phyloP scores from a whole-genome alignment of 1,140 invertebrate species.

The Aradophagus sp. region DNA sequence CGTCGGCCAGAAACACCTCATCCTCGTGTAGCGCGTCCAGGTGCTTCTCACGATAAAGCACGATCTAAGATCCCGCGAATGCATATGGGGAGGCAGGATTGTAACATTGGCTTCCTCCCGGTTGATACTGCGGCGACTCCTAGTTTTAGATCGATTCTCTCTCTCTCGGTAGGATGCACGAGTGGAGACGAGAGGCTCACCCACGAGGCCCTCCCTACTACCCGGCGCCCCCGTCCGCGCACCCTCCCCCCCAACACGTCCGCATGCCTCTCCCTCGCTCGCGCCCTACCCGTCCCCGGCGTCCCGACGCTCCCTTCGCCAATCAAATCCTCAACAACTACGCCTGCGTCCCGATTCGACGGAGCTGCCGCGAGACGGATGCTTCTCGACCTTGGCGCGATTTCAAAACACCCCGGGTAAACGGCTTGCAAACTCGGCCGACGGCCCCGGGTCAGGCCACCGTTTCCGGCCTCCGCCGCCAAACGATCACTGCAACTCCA shows the following conservation, averaged over 20 bases:
- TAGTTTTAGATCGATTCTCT: slow-evolving; percentile 74
- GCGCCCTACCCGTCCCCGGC: slow-evolving; percentile 20
- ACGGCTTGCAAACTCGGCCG: background rate
- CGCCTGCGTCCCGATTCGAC: slow-evolving; percentile 38
- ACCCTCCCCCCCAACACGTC: slow-evolving; percentile 12
- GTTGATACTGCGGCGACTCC: slow-evolving; percentile 73
- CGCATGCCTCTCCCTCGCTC: slow-evolving; percentile 22
- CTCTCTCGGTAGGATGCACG: slow-evolving; percentile 67
- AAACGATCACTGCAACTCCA: background rate
- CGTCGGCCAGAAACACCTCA: slow-evolving; percentile 52
- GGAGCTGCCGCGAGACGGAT: slow-evolving; percentile 38
- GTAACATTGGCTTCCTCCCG: slow-evolving; percentile 71
- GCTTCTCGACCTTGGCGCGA: slow-evolving; percentile 41
- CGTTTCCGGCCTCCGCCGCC: background rate
- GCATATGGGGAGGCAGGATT: slow-evolving; percentile 66
- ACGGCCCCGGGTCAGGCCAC: background rate
- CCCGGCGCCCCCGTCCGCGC: slow-evolving; percentile 22
- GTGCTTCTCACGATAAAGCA: slow-evolving; percentile 55
- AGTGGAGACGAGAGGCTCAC: slow-evolving; percentile 54
- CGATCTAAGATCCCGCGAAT: slow-evolving; percentile 57
- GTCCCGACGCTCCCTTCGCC: slow-evolving; percentile 4
- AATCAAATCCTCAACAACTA: slow-evolving; percentile 12
- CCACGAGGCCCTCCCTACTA: slow-evolving; percentile 37
- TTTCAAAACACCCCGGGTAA: slow-evolving; percentile 42
- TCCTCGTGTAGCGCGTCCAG: slow-evolving; percentile 56